Evolutionary conservation across 1,140 invertebrate species (phyloP), one percentile per base, ranked within the genome.

Genomic region (Mercenaria mercenaria): DNA sequence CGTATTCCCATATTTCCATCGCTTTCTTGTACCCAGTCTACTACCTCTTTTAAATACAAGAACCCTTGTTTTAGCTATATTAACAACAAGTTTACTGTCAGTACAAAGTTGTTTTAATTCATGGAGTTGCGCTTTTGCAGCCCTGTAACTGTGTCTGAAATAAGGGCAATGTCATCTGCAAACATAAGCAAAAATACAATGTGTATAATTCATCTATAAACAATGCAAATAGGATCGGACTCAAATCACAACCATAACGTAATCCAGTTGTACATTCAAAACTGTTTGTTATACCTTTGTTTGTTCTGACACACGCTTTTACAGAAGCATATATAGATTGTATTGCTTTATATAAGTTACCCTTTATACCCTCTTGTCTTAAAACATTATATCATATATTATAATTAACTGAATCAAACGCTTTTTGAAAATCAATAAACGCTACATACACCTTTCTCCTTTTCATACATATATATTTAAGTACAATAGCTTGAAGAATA

Each of bases 101-200:
- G 26, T 23, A 64, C 72, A 88, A 79, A 76, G 76, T 29, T 43
- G 3, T 20, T 88, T 23, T 32, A 88, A 79, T 23, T 47, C 20
- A 43, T 61, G 47, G 15, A 88, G 20, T 69, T 61, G 50, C n/a
- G n/a, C 76, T 67, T 61, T 79, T 88, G 85, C 64, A 88, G 43
- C 8, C 69, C 85, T 8, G 47, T 47, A 88, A 47, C 41, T 32
- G 43, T 88, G 77, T 88, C 76, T 26, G 84, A 64, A 18, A 88
- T 76, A 23, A 88, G 37, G 26, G 52, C 69, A 43, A 88, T 74
- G 59, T 47, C 74, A 50, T 88, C 85, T 20, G 85, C 85, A 67
- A 88, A 88, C 69, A 88, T 76, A 34, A 88, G 47, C 72, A 79
- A 39, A 80, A 64, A 67, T 26, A 47, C 32, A 34, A 15, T 47